Evolutionary conservation across 2,888 invertebrate genomes (phyloP), one percentile per base, ranked within the genome.

Genomic region (Caenorhabditis panamensis): DNA sequence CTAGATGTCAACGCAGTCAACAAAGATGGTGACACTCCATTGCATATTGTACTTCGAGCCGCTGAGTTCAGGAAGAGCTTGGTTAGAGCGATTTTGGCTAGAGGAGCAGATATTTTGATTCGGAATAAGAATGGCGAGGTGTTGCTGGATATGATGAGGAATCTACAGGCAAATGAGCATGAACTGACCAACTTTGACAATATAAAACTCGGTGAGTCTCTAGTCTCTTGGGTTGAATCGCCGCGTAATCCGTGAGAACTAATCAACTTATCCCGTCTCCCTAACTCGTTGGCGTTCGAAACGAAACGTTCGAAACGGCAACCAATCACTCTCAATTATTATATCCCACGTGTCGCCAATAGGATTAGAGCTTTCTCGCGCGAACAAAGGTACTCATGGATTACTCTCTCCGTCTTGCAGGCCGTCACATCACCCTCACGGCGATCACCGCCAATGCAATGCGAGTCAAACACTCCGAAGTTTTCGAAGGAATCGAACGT

Each of bases 31-130:
- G 81, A 85, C 49, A 86, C 86, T 13, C 82, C 88, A 1, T 53
- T 88, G 37, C 88, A 88, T 54, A 31, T 84, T 2, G 63, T 88
- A 28, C 72, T 88, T 16, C 16, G 51, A 63, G 64, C 68, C 6
- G n/a, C 11, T 2, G 31, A 20, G 11, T 73, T 71, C 36, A 54
- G 86, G 49, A 66, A 61, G 22, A 85, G 82, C 22, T 51, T 88
- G 28, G 75, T 83, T 11, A 63, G 64, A n/a, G 13, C 75, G 18
- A 58, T 87, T 5, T 68, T 88, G 24, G 67, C 72, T 8, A 24
- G 66, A 26, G 85, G 84, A 11, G 82, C 85, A 0, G 76, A 77
- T 31, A 31, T 87, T 9, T 68, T 82, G 18, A 86, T 87, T 1
- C 51, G 87, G 20, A 85, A 86, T 44, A 58, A 62, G 2, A 58